phyloP scores from a whole-genome alignment of 1,140 invertebrate species.

The Solenopsis fugax region DNA sequence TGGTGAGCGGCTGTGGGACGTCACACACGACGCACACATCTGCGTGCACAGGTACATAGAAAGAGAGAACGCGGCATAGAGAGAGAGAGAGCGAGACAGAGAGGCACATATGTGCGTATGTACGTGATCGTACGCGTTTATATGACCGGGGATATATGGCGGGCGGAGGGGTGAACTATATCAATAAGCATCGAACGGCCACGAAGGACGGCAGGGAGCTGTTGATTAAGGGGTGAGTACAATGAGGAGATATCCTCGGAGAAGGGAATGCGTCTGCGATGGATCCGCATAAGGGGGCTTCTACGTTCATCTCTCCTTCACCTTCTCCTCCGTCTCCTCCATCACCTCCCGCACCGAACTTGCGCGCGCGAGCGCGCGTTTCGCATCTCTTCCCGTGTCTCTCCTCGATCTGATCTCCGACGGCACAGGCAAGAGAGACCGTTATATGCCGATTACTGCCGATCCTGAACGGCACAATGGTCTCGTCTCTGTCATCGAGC shows the following conservation, averaged over 20 bases:
- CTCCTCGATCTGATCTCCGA: conserved; percentile 73
- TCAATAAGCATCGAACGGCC: conserved; percentile 83
- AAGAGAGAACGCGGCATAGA: neutral
- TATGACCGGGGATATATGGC: conserved; percentile 1
- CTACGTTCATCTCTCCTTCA: conserved; percentile 53
- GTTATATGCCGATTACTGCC: conserved; percentile 75
- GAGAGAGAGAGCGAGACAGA: conserved; percentile 14
- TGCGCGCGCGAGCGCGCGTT: conserved; percentile 6
- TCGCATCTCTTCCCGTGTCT: conserved; percentile 55
- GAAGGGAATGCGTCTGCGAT: conserved; percentile 78
- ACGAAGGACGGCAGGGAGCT: conserved; percentile 79
- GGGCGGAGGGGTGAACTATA: conserved; percentile 73
- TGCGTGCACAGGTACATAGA: conserved; percentile 34
- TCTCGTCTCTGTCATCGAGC: conserved; percentile 71
- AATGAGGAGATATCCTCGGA: conserved; percentile 77
- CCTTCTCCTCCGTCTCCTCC: conserved; percentile 15
- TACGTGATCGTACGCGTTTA: conserved; percentile 22
- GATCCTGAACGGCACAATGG: conserved; percentile 70
- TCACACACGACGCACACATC: conserved; percentile 60
- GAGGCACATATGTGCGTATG: neutral
- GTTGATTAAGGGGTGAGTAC: conserved; percentile 81
- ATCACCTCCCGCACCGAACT: neutral
- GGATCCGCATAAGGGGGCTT: conserved; percentile 70
- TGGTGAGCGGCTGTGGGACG: conserved; percentile 55
- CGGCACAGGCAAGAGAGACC: conserved; percentile 64